These are phyloP conservation scores for Turdus rufiventris DNA, from an alignment of 2,113 vertebrate genomes.

Conservation along the genomic window DNA sequence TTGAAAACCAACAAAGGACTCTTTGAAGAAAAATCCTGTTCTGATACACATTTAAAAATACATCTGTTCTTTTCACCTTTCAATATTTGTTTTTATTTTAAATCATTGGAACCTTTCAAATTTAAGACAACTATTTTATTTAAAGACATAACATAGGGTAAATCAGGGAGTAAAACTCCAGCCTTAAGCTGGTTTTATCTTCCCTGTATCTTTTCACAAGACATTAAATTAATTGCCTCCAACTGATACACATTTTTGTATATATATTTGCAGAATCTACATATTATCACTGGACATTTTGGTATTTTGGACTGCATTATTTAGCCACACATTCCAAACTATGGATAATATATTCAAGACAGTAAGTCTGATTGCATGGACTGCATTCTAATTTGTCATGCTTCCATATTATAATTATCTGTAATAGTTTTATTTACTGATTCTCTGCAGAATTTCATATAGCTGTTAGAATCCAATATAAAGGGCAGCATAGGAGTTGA, in stretches of 20 bases:
- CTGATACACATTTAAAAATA: not conserved
- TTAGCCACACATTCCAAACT: not conserved
- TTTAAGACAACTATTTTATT: not conserved
- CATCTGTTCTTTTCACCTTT: not conserved
- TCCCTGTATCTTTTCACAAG: not conserved
- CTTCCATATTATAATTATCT: not conserved
- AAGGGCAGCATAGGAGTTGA: not conserved
- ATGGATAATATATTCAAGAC: not conserved
- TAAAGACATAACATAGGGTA: not conserved
- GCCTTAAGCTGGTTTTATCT: not conserved
- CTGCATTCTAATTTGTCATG: not conserved
- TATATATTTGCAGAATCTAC: not conserved
- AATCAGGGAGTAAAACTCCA: not conserved
- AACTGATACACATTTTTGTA: not conserved
- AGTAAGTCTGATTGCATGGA: not conserved
- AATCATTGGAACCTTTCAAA: not conserved
- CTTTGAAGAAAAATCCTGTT: not conserved
- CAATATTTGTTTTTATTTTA: not conserved
- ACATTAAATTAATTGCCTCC: not conserved
- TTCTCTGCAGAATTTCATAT: not conserved
- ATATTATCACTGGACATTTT: not conserved
- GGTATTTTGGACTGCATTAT: not conserved
- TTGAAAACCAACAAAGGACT: not conserved
- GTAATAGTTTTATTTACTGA: not conserved
- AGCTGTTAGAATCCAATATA: not conserved